phyloP scores from a whole-genome alignment of 2,888 invertebrate species.

The Hyalella azteca region DNA sequence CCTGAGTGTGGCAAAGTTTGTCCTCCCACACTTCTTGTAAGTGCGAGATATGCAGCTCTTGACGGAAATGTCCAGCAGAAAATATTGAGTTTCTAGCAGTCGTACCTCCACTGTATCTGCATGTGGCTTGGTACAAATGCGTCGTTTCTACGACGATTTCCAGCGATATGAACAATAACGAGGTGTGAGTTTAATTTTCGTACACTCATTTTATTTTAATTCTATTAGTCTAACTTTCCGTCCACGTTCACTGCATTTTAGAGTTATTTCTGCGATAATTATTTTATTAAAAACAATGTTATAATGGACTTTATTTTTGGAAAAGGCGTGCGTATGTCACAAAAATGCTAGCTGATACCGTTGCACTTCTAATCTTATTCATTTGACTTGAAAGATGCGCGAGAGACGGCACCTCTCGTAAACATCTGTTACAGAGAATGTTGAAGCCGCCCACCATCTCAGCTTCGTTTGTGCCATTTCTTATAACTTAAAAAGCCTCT shows the following conservation, averaged over 20 bases:
- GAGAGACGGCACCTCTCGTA: not conserved
- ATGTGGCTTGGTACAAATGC: too few species aligned
- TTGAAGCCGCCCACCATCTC: not conserved
- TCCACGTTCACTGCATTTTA: too few species aligned
- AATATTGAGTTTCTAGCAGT: not conserved
- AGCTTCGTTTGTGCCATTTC: not conserved
- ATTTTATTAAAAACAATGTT: too few species aligned
- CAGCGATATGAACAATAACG: too few species aligned
- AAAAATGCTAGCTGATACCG: conserved; percentile 9
- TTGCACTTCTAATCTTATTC: conserved; percentile 9
- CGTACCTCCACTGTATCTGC: too few species aligned
- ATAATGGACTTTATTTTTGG: too few species aligned
- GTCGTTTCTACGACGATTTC: too few species aligned
- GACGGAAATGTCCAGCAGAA: not conserved
- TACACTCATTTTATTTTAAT: too few species aligned
- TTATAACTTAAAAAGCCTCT: conserved; percentile 1
- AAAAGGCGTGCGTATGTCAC: too few species aligned
- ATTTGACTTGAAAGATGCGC: conserved; percentile 5
- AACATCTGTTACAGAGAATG: not conserved
- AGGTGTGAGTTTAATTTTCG: too few species aligned
- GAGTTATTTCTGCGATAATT: too few species aligned
- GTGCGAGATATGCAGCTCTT: not conserved
- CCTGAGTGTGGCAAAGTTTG: not conserved
- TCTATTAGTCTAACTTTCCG: too few species aligned
- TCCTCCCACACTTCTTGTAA: not conserved